Base-by-base conservation (phyloP, 2,888 invertebrate genomes). In the Dicycla oo region DNA sequence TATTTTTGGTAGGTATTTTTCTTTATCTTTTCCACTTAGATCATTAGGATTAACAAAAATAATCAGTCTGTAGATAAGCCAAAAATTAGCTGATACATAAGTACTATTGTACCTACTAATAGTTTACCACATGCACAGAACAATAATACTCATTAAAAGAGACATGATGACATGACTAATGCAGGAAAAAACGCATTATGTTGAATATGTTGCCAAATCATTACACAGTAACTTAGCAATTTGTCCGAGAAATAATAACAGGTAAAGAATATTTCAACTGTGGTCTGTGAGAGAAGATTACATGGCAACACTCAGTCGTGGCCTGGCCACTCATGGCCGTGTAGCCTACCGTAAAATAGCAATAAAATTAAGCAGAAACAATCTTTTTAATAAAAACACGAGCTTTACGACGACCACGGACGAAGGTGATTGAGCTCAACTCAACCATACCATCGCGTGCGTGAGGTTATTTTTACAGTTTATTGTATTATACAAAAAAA, bases 401-500 rank as follows among this genome's bases (percentile, higher is more conserved):
- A 71, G 75, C 20, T 69, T 53, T 47, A 51, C 60, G 60, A 65
- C 68, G 62, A 67, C n/a, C 66, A 49, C 49, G 56, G 30, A 66
- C 47, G 26, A 64, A 85, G 78, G 76, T 86, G 78, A 78, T 73
- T 78, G 86, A 54, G 79, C 76, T 75, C 71, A 43, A 30, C 34
- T 38, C 71, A 43, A 30, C 34, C 8, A 38, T 34, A 34, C 26
- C 67, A 77, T 84, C 78, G 86, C 86, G 84, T 85, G 87, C 87
- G 83, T 85, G 84, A 73, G 73, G 76, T 64, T 86, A 80, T 86
- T 84, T 86, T 83, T 75, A 83, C 73, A 79, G 80, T 43, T 74
- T 71, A 26, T 47, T 38, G 11, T 56, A 60, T 34, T n/a, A n/a
- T n/a, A n/a, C n/a, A n/a, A n/a, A n/a, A n/a, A n/a, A n/a, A 72